Evolutionary conservation across 2,797 vertebrate species (phyloP).

Genomic region (Vireo griseus): DNA sequence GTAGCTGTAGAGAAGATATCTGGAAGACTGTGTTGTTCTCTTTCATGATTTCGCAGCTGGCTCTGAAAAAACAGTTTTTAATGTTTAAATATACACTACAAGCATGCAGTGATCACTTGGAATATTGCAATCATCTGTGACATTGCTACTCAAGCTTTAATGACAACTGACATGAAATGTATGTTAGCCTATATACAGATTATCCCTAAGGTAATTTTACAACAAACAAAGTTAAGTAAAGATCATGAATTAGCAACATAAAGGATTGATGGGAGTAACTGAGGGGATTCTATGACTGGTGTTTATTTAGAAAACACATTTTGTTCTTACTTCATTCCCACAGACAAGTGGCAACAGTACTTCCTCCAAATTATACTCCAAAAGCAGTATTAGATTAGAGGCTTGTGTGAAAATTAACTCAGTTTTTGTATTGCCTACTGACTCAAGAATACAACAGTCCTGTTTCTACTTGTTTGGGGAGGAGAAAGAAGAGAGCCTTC

Average conservation of each 20-base stretch:
- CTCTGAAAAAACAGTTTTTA: constrained; percentile 75
- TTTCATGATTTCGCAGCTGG: constrained; percentile 90
- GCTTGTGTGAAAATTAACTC: not conserved
- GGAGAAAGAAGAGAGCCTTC: not conserved
- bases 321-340: not conserved
- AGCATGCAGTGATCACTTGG: not conserved
- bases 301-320: not conserved
- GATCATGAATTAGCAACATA: not conserved
- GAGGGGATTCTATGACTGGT: not conserved
- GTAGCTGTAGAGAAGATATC: constrained; percentile 66
- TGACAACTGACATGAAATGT: not conserved
- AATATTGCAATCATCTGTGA: not conserved
- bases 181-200: not conserved
- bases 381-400: not conserved
- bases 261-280: not conserved
- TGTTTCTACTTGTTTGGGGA: not conserved
- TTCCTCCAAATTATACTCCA: not conserved
- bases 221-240: not conserved
- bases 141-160: not conserved
- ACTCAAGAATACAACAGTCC: not conserved
- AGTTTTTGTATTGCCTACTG: not conserved
- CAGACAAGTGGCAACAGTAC: not conserved
- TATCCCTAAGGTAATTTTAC: not conserved
- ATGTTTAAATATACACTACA: not conserved
- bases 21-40: constrained; percentile 83